Evolutionary conservation across 2,888 invertebrate species (phyloP).

Genomic region (Byasa hedistus): DNA sequence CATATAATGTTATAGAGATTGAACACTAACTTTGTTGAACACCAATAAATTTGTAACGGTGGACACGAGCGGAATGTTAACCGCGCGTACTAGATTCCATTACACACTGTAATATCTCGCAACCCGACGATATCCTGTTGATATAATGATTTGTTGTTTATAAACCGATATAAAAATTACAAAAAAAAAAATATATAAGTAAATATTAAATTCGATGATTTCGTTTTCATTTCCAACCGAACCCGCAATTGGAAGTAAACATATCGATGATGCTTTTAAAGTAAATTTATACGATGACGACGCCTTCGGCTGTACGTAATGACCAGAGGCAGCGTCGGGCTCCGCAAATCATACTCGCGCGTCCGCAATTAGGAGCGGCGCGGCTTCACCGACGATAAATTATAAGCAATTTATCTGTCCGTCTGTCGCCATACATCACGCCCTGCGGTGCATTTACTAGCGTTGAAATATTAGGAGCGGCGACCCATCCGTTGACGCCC

Average conservation of each 20-base stretch:
- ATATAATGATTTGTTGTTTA: constrained; percentile 68
- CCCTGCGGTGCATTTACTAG: constrained; percentile 58
- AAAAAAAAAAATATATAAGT: constrained; percentile 75
- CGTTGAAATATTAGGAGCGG: constrained; percentile 72
- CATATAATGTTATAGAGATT: constrained; percentile 46
- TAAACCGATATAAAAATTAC: constrained; percentile 65
- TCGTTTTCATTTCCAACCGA: constrained; percentile 45
- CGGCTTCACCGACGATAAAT: constrained; percentile 73
- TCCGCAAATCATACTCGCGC: constrained; percentile 44
- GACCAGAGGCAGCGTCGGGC: too few relatives aligned
- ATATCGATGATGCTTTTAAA: too few relatives aligned
- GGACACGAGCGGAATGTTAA: constrained; percentile 33
- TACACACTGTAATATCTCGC: constrained; percentile 52
- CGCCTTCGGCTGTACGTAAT: too few relatives aligned
- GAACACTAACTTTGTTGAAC: constrained; percentile 35
- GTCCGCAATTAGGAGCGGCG: constrained; percentile 65
- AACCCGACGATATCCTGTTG: constrained; percentile 57
- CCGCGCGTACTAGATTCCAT: constrained; percentile 45
- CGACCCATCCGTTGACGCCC: constrained; percentile 45
- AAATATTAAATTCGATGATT: constrained; percentile 73
- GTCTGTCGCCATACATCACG: constrained; percentile 75
- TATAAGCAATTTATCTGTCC: constrained; percentile 78
- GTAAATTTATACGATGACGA: too few relatives aligned
- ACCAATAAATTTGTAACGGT: constrained; percentile 43
- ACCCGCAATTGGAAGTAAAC: too few relatives aligned